Evolutionary conservation across 2,888 invertebrate genomes (phyloP).

Genomic region (Diaphora mendica): DNA sequence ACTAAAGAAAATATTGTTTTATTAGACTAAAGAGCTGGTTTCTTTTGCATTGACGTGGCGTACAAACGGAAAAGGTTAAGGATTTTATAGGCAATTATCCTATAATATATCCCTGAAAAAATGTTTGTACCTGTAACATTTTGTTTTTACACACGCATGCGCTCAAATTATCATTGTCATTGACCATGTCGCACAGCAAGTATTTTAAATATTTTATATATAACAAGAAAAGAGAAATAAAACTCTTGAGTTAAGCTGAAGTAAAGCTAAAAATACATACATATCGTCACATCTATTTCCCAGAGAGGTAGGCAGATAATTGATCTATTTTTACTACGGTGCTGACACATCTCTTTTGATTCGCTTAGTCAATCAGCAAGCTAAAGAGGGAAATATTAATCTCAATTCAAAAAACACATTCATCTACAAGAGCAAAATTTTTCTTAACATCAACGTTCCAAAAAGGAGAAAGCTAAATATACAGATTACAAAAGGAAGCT

Average conservation of each 20-base stretch:
- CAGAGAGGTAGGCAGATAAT: too few relatives aligned
- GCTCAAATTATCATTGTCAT: not conserved
- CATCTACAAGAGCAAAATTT: slow-evolving; percentile 11
- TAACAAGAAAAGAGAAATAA: not conserved
- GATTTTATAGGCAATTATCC: not conserved
- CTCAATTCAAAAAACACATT: not conserved
- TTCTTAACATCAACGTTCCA: slow-evolving; percentile 6
- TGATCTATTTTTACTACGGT: too few relatives aligned
- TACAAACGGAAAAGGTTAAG: not conserved
- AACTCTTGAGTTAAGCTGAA: not conserved
- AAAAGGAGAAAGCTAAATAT: slow-evolving; percentile 30
- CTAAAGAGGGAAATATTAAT: not conserved
- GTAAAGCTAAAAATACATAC: too few relatives aligned
- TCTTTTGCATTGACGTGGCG: not conserved
- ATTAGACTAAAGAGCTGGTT: not conserved
- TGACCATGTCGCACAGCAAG: not conserved
- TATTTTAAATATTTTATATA: not conserved
- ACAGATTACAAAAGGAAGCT: slow-evolving; percentile 29
- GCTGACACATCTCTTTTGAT: too few relatives aligned
- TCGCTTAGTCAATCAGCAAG: too few relatives aligned
- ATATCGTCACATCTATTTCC: too few relatives aligned
- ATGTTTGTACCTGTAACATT: not conserved
- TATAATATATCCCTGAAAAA: not conserved
- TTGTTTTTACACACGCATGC: not conserved
- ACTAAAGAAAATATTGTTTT: not conserved